phyloP scores from a whole-genome alignment of 2,888 invertebrate genomes.

The Agapetus fuscipes region DNA sequence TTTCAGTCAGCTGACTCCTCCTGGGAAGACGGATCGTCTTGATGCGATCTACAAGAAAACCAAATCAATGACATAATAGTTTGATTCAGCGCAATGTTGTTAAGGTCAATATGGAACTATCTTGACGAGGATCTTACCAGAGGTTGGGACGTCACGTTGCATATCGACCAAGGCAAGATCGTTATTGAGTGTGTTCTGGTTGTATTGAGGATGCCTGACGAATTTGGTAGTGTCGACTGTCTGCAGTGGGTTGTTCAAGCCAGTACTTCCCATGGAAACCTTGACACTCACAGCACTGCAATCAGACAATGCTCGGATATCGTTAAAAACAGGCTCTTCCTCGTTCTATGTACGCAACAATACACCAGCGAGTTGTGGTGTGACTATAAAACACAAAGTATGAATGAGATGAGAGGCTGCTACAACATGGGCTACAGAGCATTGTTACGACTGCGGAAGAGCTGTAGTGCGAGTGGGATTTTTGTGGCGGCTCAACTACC shows the following conservation, averaged over 20 bases:
- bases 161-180: conserved; percentile 12
- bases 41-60: conserved; percentile 9
- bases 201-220: conserved; percentile 9
- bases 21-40: conserved; percentile 9
- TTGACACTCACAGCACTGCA: background rate
- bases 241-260: background rate
- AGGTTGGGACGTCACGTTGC: background rate
- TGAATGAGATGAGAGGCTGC: too few species aligned
- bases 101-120: background rate
- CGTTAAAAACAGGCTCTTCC: too few species aligned
- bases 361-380: too few species aligned
- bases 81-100: background rate
- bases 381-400: too few species aligned
- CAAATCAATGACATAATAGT: background rate
- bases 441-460: too few species aligned
- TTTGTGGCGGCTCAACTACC: too few species aligned
- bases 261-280: background rate
- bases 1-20: conserved; percentile 1
- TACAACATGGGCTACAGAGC: too few species aligned
- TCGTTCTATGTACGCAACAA: too few species aligned
- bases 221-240: conserved; percentile 11
- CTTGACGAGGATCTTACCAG: background rate
- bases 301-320: too few species aligned
- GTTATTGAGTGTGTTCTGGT: conserved; percentile 10
- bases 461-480: too few species aligned